Evolutionary conservation across 2,888 invertebrate species (phyloP), one percentile per base, ranked within the genome.

Genomic region (Synergus gifuensis): DNA sequence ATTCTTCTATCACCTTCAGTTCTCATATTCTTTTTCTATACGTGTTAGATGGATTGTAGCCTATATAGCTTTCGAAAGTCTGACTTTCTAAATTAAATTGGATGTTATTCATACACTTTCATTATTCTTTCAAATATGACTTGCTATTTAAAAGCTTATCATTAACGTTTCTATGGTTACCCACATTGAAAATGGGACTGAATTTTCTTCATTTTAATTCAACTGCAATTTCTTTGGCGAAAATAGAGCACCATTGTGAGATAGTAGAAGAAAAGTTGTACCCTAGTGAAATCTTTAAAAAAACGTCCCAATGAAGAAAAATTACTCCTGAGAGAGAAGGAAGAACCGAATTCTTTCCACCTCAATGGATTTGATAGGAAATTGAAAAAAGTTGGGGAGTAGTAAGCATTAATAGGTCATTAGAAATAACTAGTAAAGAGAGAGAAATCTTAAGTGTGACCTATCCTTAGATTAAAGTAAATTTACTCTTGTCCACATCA

Each of bases 231-330:
- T 14, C 7, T 14, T 14, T 1, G 1, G 28, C 0, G 5, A 28
- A 62, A 62, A 62, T 40, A 54, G 4, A 54, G 16, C 4, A 4
- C 73, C 12, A 36, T 36, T 73, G 54, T n/a, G n/a, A 40, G 22
- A n/a, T 54, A 54, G 3, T 49, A 12, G 2, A 73, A 73, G 73
- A 73, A 73, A 73, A 73, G 73, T 73, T 73, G 40, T 16, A 54
- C 73, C 54, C 54, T 73, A 5, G 73, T n/a, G 54, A 7, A 73
- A 36, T 73, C 54, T 4, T 58, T 69, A 49, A 69, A 73, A 73
- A 73, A 28, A 36, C 54, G 14, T 28, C 36, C 49, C 28, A 73
- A 73, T 73, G 73, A 73, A 73, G 73, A 73, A 58, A 54, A 40
- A 73, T 73, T 54, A 36, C 40, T n/a, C 73, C 40, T 40, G 12